phyloP scores from a whole-genome alignment of 2,888 invertebrate species.

The Drosophila koepferae region DNA sequence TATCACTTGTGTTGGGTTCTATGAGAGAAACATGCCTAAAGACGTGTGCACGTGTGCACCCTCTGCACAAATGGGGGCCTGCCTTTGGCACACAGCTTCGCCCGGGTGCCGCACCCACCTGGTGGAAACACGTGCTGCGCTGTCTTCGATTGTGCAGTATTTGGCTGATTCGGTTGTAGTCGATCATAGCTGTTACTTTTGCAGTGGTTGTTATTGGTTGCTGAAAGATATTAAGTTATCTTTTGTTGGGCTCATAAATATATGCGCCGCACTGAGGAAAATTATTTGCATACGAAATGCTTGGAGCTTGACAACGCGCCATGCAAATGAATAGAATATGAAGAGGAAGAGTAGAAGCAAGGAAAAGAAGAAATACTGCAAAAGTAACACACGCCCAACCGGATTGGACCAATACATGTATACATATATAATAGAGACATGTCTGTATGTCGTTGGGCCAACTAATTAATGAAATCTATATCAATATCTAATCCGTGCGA shows the following conservation, averaged over 20 bases:
- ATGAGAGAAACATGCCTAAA: no score
- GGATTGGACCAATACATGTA: constrained; percentile 26
- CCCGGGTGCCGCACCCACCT: constrained; percentile 11
- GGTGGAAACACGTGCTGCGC: constrained; percentile 25
- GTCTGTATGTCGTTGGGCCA: constrained; percentile 32
- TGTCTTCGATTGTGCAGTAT: constrained; percentile 6
- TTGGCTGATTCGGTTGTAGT: background rate
- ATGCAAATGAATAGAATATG: constrained; percentile 10
- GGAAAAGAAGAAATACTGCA: constrained; percentile 18
- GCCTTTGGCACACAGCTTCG: background rate
- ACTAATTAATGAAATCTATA: constrained; percentile 78
- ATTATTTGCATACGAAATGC: constrained; percentile 73
- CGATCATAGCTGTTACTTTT: constrained; percentile 18
- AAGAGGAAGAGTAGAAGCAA: constrained; percentile 7
- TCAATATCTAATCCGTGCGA: constrained; percentile 66
- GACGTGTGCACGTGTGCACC: background rate
- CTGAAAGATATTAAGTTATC: constrained; percentile 58
- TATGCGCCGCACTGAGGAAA: constrained; percentile 57
- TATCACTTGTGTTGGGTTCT: background rate
- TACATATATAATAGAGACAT: background rate
- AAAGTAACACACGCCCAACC: constrained; percentile 35
- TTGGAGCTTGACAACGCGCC: constrained; percentile 70
- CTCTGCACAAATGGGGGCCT: background rate
- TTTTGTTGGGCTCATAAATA: constrained; percentile 70
- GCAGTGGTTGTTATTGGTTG: constrained; percentile 22